phyloP scores from a whole-genome alignment of 2,888 invertebrate genomes.

The Andrena minutula region DNA sequence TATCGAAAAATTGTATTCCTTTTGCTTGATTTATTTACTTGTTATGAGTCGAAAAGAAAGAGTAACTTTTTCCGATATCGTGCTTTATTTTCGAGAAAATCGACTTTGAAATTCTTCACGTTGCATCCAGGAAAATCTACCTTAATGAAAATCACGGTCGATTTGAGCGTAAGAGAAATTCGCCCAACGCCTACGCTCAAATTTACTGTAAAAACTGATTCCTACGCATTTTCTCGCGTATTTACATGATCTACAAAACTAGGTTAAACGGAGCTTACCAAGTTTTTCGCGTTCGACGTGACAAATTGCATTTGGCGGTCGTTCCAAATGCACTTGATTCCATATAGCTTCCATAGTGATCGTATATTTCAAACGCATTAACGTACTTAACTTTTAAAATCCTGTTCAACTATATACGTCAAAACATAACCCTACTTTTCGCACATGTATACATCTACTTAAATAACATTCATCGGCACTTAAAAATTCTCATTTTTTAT shows the following conservation, averaged over 20 bases:
- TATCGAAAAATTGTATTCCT: too few relatives aligned
- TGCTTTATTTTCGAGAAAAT: too few relatives aligned
- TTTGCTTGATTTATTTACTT: too few relatives aligned
- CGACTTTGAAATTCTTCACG: too few relatives aligned
- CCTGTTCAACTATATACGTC: not conserved
- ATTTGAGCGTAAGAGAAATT: too few relatives aligned
- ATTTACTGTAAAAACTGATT: too few relatives aligned
- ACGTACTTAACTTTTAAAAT: not conserved
- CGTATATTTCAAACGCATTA: conserved; percentile 6
- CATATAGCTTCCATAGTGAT: conserved; percentile 77
- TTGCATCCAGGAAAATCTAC: too few relatives aligned
- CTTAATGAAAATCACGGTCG: too few relatives aligned
- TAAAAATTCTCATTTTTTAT: not conserved
- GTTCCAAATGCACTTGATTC: conserved; percentile 77
- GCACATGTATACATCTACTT: not conserved
- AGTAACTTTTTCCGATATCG: too few relatives aligned
- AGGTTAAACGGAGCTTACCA: conserved; percentile 67
- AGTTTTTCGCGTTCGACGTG: conserved; percentile 64
- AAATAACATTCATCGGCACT: not conserved
- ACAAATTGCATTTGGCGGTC: conserved; percentile 77
- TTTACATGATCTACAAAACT: not conserved
- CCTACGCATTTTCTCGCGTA: too few relatives aligned
- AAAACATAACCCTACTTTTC: conserved; percentile 37
- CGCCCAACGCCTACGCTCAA: too few relatives aligned
- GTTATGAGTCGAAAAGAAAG: too few relatives aligned